These are phyloP conservation scores for Bergia sp. DNA, from an alignment of 92 coral and sea anemone genomes.

Conservation along the genomic window DNA sequence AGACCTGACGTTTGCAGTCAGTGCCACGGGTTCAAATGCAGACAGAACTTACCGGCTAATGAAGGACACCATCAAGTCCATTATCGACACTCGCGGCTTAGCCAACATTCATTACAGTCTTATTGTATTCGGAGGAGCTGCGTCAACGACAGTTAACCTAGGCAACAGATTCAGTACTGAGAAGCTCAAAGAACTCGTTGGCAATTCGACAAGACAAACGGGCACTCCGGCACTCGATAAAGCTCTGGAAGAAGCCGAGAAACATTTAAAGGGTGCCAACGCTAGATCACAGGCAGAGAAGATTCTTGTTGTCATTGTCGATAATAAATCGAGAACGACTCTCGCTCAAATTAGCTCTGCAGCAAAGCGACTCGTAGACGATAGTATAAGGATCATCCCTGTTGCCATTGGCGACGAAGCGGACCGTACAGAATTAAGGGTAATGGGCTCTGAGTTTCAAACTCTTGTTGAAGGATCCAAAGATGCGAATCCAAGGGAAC, in stretches of 20 bases:
- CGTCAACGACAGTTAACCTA: slow-evolving; percentile 63
- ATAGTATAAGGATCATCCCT: slow-evolving; percentile 69
- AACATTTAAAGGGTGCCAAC: slow-evolving; percentile 58
- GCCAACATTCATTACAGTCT: slow-evolving; percentile 75
- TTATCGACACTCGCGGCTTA: slow-evolving; percentile 74
- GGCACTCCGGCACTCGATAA: slow-evolving; percentile 68
- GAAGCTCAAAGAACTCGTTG: slow-evolving; percentile 65
- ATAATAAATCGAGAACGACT: slow-evolving; percentile 72
- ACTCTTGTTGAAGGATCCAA: slow-evolving; percentile 53
- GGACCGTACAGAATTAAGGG: slow-evolving; percentile 65
- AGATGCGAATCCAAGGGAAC: slow-evolving; percentile 68
- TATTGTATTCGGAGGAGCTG: slow-evolving; percentile 78
- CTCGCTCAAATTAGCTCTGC: slow-evolving; percentile 63
- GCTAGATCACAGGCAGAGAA: slow-evolving; percentile 76
- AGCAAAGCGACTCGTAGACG: slow-evolving; percentile 70
- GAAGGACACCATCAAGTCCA: slow-evolving; percentile 73
- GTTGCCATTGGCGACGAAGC: slow-evolving; percentile 81
- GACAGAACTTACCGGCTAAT: slow-evolving; percentile 62
- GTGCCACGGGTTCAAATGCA: slow-evolving; percentile 72
- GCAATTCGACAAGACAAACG: slow-evolving; percentile 43
- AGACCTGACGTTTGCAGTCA: slow-evolving; percentile 80
- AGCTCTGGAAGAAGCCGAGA: slow-evolving; percentile 73
- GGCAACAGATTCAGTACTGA: slow-evolving; percentile 47
- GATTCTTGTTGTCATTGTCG: slow-evolving; percentile 82
- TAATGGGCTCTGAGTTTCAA: slow-evolving; percentile 55